Conservation (phyloP, 2,797 vertebrate genomes). For the Acipenser transmontanus region DNA sequence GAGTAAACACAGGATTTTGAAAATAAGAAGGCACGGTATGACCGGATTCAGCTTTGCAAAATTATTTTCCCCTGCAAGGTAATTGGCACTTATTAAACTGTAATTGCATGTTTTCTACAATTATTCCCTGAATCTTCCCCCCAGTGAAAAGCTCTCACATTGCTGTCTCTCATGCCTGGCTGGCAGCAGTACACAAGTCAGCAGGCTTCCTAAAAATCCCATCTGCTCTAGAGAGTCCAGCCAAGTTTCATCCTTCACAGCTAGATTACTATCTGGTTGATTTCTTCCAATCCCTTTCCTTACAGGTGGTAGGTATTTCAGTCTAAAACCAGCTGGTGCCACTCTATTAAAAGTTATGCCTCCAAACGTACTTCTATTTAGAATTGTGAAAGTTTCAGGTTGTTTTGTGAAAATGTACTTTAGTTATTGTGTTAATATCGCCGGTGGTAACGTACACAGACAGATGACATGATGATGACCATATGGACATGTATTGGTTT, state of each 20-base stretch:
- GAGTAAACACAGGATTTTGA: not conserved
- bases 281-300: not conserved
- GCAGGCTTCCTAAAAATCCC: conserved; percentile 5
- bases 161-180: not conserved
- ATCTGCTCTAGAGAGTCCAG: not conserved
- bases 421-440: no score
- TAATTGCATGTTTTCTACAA: not conserved
- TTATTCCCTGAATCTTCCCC: not conserved
- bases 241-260: not conserved
- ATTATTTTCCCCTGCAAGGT: not conserved
- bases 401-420: no score
- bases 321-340: not conserved
- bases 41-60: not conserved
- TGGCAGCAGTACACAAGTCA: not conserved
- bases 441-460: no score
- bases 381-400: no score
- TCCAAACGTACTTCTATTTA: no score
- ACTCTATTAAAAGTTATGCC: no score
- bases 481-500: no score
- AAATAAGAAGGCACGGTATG: not conserved
- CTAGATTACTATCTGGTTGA: not conserved
- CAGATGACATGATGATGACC: no score
- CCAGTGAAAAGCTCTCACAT: not conserved
- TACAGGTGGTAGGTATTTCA: not conserved
- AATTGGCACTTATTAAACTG: conserved; percentile 15